A percentile compares a stretch with the other conserved stretches of the same genome.
Evolutionary conservation across 2,113 vertebrate genomes (phyloP).

Genomic region (Pogona vitticeps): DNA sequence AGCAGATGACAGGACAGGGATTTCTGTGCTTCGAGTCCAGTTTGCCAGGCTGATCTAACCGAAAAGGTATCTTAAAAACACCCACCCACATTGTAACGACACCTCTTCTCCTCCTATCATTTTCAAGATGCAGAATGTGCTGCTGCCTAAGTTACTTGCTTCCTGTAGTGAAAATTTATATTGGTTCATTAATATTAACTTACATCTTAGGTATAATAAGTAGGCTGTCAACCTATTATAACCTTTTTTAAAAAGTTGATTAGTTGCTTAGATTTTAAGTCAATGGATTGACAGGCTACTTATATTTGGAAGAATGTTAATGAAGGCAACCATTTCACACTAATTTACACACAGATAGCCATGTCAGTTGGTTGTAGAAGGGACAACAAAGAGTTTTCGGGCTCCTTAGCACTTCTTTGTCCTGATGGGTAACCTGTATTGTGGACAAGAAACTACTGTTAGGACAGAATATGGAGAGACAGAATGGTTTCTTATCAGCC

Average conservation of each 20-base stretch:
- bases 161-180: constrained; percentile 57
- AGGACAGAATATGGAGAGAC: no score
- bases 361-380: no score
- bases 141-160: constrained; percentile 51
- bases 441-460: no score
- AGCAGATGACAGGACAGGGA: no score
- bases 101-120: no score
- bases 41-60: not conserved
- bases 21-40: no score
- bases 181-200: constrained; percentile 63
- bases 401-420: no score
- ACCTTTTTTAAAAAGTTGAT: not conserved
- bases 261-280: not conserved
- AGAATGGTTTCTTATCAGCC: no score
- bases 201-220: constrained; percentile 64
- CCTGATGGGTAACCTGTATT: no score
- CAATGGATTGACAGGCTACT: not conserved
- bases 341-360: no score
- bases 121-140: not conserved
- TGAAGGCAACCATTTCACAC: not conserved
- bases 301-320: not conserved
- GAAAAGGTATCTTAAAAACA: no score
- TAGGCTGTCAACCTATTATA: not conserved
- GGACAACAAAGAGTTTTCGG: no score
- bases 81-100: not conserved